Base-by-base conservation (phyloP, 2,113 vertebrate genomes). In the Nothocercus julius region DNA sequence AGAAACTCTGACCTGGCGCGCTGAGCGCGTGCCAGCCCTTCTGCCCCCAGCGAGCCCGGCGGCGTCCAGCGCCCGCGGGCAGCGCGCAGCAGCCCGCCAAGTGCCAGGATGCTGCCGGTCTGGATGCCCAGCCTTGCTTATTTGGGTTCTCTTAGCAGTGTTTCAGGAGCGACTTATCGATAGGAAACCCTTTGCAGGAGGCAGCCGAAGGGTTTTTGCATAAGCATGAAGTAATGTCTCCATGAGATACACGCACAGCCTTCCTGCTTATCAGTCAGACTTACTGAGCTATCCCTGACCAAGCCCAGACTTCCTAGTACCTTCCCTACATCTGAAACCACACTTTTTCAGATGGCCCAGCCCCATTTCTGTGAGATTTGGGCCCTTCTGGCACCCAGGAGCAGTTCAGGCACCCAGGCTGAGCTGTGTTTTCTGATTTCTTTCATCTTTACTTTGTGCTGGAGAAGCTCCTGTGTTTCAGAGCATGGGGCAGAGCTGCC, bases 1-100 rank as follows among this genome's bases (percentile, higher is more conserved):
- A 22, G 75, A 94, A 82, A 66, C 0, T 3, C 87, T 95, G 95
- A 96, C 93, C 85, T 96, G 54, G 82, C 88, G 72, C 38, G 2
- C 27, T 61, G 80, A 91, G 42, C 85, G 77, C 82, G 87, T 87
- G 74, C 2, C 0, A 93, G 79, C 75, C 69, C 82, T 80, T 95
- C 45, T 72, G 69, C n/a, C n/a, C n/a, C n/a, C n/a, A n/a, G n/a
- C n/a, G n/a, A n/a, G n/a, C n/a, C n/a, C n/a, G 20, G 47, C 47
- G 20, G 47, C 80, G 75, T 79, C 75, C 79, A 36, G 68, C 36
- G 12, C 67, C 85, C 85, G 28, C 17, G 64, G 79, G 82, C 78
- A 77, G 79, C 0, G 1, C 28, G 75, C 8, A 62, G 75, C 63
- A 85, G 70, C 70, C 62, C 53, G 58, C 4, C 69, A 82, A 63